Conservation (phyloP, 2,797 vertebrate species). For the Gadopsis bispinosus region DNA sequence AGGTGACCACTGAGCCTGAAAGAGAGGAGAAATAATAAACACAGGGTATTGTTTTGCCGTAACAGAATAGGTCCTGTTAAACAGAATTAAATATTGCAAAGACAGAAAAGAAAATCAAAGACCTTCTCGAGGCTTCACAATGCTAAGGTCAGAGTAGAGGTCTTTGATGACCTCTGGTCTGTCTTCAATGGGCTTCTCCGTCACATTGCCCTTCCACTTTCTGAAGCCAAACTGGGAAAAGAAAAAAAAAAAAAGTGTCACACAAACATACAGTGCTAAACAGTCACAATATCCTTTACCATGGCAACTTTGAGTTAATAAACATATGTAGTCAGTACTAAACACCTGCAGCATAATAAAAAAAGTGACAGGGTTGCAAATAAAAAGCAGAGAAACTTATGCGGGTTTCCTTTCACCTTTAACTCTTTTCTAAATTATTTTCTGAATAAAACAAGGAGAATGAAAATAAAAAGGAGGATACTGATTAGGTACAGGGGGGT, state of each 20-base stretch:
- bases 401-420: background rate
- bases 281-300: background rate
- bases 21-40: slow-evolving; percentile 29
- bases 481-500: background rate
- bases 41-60: background rate
- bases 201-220: slow-evolving; percentile 91
- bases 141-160: slow-evolving; percentile 88
- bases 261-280: background rate
- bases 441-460: too few species aligned
- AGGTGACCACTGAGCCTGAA: slow-evolving; percentile 84
- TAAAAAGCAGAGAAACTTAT: background rate
- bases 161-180: slow-evolving; percentile 86
- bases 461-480: background rate
- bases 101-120: background rate
- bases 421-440: too few species aligned
- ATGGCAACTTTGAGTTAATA: background rate
- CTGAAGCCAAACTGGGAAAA: slow-evolving; percentile 88
- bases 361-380: too few species aligned
- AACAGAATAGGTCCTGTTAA: background rate
- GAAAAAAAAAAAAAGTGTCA: background rate
- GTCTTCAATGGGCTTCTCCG: slow-evolving; percentile 86
- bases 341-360: background rate
- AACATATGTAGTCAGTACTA: background rate
- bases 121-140: slow-evolving; percentile 84
- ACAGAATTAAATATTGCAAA: background rate